These are phyloP conservation scores for Chaetogeoica ovagalla DNA, from an alignment of 2,888 invertebrate species.

Conservation along the genomic window DNA sequence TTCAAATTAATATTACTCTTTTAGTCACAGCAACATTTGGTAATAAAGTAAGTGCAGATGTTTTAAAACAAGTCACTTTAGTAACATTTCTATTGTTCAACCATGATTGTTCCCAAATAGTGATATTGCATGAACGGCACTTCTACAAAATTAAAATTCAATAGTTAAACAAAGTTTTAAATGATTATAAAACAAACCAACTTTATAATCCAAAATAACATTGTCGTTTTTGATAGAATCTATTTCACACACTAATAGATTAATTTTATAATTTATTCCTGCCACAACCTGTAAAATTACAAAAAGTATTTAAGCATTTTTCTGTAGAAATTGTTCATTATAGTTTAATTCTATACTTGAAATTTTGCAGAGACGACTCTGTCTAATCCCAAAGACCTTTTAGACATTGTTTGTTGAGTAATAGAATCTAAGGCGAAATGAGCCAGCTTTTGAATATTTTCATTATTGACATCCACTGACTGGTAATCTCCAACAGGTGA, in stretches of 20 bases:
- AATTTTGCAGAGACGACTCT: conserved; percentile 34
- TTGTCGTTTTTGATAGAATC: conserved; percentile 9
- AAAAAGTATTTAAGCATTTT: not conserved
- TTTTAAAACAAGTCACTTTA: conserved; percentile 42
- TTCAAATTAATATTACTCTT: conserved; percentile 22
- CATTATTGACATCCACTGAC: not conserved
- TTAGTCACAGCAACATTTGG: conserved; percentile 9
- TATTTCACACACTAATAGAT: conserved; percentile 40
- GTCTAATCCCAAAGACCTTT: conserved; percentile 41
- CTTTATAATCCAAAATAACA: conserved; percentile 30
- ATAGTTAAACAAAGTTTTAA: not conserved
- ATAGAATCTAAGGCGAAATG: conserved; percentile 41
- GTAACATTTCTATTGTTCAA: conserved; percentile 55
- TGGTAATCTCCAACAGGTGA: conserved; percentile 27
- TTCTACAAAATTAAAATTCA: conserved; percentile 53
- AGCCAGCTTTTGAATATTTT: conserved; percentile 11
- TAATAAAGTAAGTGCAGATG: conserved; percentile 5
- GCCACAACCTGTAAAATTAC: conserved; percentile 37
- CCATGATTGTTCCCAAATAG: conserved; percentile 56
- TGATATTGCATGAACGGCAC: conserved; percentile 54
- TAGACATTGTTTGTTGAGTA: conserved; percentile 49
- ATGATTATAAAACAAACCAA: not conserved
- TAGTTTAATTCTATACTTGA: conserved; percentile 30
- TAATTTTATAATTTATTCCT: conserved; percentile 44
- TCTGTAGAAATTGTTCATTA: not conserved